A percentile compares a stretch with the other conserved stretches of the same genome.
These are phyloP conservation scores for Arvicola amphibius DNA, from an alignment of 2,797 vertebrate genomes.

Conservation along the genomic window DNA sequence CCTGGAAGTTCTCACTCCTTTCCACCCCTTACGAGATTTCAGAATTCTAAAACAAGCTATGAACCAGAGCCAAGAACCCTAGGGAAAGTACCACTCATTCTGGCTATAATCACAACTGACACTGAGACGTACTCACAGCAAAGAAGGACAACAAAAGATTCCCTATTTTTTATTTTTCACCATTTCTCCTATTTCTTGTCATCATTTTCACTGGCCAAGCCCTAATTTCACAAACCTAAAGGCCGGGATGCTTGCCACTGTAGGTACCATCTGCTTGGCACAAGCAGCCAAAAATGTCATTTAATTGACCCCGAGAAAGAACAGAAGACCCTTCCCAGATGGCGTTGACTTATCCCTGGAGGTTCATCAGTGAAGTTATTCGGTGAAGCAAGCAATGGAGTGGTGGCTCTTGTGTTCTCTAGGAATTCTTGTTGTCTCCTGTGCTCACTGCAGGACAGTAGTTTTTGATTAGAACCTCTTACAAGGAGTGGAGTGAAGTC, in stretches of 20 bases:
- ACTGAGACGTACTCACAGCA: neutral
- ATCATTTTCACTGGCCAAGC: neutral
- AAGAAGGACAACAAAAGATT: neutral
- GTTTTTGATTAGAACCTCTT: constrained; percentile 12
- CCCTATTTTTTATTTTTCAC: neutral
- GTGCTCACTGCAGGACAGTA: neutral
- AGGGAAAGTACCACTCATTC: neutral
- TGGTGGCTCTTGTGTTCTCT: neutral
- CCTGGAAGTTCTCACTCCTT: neutral
- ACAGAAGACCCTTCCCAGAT: neutral
- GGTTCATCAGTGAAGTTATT: neutral
- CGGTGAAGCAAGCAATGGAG: neutral
- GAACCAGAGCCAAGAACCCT: neutral
- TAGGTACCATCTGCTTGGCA: neutral
- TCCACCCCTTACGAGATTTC: neutral
- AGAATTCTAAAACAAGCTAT: neutral
- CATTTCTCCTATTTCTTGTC: neutral
- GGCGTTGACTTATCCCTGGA: neutral
- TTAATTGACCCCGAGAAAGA: neutral
- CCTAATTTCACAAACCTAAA: neutral
- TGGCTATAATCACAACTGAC: neutral
- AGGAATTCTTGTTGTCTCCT: neutral
- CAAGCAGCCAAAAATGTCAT: neutral
- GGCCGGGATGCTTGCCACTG: neutral
- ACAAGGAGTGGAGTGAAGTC: neutral